Evolutionary conservation across 2,797 vertebrate genomes (phyloP), one percentile per base, ranked within the genome.

Genomic region (Gephyroberyx darwinii): DNA sequence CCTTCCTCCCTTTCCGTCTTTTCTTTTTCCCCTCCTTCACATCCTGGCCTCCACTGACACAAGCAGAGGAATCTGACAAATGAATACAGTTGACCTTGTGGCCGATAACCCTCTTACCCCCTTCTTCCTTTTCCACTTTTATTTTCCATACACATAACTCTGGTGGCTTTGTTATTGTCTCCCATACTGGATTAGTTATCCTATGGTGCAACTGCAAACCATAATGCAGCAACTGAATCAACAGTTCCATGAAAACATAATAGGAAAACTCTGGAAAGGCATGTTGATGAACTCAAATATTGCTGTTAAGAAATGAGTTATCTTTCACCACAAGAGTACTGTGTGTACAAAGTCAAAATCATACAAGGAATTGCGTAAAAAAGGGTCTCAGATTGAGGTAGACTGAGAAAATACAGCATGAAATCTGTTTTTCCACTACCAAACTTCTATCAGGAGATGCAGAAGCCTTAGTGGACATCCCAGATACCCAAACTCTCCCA

Each of bases 21-120:
- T 77, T 89, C 73, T 70, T 76, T 78, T 74, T 70, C 65, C 62
- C 67, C 72, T 86, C 78, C 71, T 62, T 80, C 64, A 69, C 61
- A 76, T 71, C 52, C 62, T 71, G 55, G 41, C 50, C 41, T 45
- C 55, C 17, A n/a, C 45, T 22, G 26, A 31, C 52, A 45, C 20
- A 54, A 20, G 26, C 8, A n/a, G 3, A 60, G 56, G 66, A 71
- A 52, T 66, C 37, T 62, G 62, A 74, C 60, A 70, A 64, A 74
- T 30, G 61, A 78, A 55, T 58, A 60, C 56, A 30, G 52, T 0
- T 72, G 78, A 83, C 65, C 75, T 63, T 9, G 66, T 37, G 45
- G 35, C 74, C 62, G 76, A 83, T 78, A 81, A 83, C 66, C 57
- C 41, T 35, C n/a, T 8, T 14, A 48, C 59, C 63, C 20, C 17